A percentile compares a stretch with the other conserved stretches of the same genome.
phyloP scores from a whole-genome alignment of 2,888 invertebrate species.

The Heteromyza rotundicornis region DNA sequence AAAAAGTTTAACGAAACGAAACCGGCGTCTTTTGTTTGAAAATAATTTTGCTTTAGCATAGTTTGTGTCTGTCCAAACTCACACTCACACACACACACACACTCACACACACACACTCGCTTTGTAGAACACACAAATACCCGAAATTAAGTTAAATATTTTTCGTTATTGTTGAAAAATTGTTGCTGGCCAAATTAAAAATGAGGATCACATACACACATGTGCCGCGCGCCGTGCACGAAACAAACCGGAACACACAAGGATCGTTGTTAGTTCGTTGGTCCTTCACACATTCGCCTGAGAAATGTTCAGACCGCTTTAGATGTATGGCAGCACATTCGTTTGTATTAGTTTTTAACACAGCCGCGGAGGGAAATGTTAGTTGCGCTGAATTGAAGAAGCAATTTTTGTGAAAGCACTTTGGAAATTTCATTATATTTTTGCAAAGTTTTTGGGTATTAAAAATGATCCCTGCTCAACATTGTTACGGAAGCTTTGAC shows the following conservation, averaged over 20 bases:
- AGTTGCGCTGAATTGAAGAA: too few species aligned
- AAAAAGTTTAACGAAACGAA: background rate
- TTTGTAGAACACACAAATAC: background rate
- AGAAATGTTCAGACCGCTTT: too few species aligned
- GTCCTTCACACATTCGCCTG: too few species aligned
- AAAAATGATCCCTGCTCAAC: too few species aligned
- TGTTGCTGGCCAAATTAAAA: background rate
- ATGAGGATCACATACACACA: constrained; percentile 2
- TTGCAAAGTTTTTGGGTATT: too few species aligned
- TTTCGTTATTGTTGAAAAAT: background rate
- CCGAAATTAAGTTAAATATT: background rate
- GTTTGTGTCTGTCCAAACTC: background rate
- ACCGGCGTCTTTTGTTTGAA: constrained; percentile 4
- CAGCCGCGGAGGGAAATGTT: too few species aligned
- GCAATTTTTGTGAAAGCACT: too few species aligned
- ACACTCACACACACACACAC: background rate
- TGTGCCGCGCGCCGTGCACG: background rate
- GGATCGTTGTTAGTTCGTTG: background rate
- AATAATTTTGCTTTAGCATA: background rate
- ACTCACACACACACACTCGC: constrained; percentile 1
- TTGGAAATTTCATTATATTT: too few species aligned
- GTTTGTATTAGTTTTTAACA: too few species aligned
- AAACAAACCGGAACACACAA: background rate
- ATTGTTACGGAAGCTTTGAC: too few species aligned
- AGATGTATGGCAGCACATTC: too few species aligned